Conservation (phyloP, 2,888 invertebrate genomes). For the Protonemura montana region DNA sequence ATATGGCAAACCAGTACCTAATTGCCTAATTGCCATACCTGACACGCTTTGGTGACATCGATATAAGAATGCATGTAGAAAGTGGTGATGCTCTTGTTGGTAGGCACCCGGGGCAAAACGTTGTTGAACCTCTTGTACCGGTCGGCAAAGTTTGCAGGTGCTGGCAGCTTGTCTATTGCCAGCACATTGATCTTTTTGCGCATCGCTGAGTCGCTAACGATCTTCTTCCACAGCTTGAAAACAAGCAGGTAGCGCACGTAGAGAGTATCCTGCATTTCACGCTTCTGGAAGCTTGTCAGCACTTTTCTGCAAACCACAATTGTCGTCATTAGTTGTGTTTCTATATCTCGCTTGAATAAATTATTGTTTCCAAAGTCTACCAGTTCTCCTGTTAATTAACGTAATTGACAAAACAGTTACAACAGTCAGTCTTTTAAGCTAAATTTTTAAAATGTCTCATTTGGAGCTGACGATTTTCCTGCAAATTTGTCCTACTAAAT, state of each 20-base stretch:
- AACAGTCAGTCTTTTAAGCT: no score
- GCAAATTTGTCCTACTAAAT: no score
- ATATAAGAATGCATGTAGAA: conserved; percentile 53
- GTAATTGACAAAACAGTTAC: no score
- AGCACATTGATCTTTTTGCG: conserved; percentile 50
- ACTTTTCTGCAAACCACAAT: conserved; percentile 57
- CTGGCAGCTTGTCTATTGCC: conserved; percentile 49
- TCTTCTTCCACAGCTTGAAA: conserved; percentile 53
- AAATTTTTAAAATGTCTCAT: no score
- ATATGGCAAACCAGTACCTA: no score
- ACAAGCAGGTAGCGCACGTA: conserved; percentile 53
- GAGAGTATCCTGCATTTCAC: conserved; percentile 50
- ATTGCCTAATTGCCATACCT: conserved; percentile 47
- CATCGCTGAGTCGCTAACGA: conserved; percentile 52
- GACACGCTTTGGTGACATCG: conserved; percentile 51
- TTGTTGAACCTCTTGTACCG: conserved; percentile 50
- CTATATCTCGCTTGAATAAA: no score
- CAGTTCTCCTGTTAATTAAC: no score
- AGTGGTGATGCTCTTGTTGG: conserved; percentile 51
- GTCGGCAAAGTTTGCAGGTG: conserved; percentile 51
- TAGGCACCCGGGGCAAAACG: conserved; percentile 52
- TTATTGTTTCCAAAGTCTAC: no score
- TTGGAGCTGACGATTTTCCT: no score
- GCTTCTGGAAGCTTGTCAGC: conserved; percentile 54
- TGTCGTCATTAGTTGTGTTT: not conserved